Evolutionary conservation across 1,140 invertebrate genomes (phyloP).

Genomic region (Drosophila mauritiana): DNA sequence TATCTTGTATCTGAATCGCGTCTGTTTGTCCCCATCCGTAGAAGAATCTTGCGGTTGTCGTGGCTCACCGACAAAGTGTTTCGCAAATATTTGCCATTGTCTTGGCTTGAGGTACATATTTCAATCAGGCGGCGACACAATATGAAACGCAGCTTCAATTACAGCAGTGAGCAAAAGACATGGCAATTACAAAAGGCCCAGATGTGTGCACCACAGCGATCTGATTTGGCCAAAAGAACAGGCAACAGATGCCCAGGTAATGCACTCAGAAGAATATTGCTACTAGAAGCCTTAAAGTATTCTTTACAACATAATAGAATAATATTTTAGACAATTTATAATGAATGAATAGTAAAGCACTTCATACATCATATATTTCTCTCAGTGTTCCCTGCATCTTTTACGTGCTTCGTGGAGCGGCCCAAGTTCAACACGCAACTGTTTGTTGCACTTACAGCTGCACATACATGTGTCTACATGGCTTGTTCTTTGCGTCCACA

Average conservation of each 20-base stretch:
- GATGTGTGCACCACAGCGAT: slow-evolving; percentile 30
- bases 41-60: slow-evolving; percentile 23
- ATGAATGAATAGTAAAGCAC: not conserved
- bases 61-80: slow-evolving; percentile 32
- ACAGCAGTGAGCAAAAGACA: slow-evolving; percentile 46
- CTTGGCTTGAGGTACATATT: slow-evolving; percentile 58
- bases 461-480: slow-evolving; percentile 59
- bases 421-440: slow-evolving; percentile 66
- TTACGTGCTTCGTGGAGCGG: slow-evolving; percentile 72
- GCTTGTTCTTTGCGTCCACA: slow-evolving; percentile 9
- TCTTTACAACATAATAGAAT: too few species aligned
- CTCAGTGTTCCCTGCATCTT: slow-evolving; percentile 54
- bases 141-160: slow-evolving; percentile 65
- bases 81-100: slow-evolving; percentile 79
- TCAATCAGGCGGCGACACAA: slow-evolving; percentile 58
- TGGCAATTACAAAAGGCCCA: slow-evolving; percentile 63
- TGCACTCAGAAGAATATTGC: too few species aligned
- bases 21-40: slow-evolving; percentile 17
- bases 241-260: not conserved
- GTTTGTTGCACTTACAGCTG: slow-evolving; percentile 27
- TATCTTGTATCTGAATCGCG: slow-evolving; percentile 31
- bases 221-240: not conserved
- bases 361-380: not conserved
- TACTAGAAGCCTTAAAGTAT: too few species aligned
- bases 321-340: too few species aligned